Percentiles rank a stretch among this genome's conserved stretches.
These are phyloP conservation scores for Antitype chi DNA, from an alignment of 2,888 invertebrate genomes.

Conservation along the genomic window DNA sequence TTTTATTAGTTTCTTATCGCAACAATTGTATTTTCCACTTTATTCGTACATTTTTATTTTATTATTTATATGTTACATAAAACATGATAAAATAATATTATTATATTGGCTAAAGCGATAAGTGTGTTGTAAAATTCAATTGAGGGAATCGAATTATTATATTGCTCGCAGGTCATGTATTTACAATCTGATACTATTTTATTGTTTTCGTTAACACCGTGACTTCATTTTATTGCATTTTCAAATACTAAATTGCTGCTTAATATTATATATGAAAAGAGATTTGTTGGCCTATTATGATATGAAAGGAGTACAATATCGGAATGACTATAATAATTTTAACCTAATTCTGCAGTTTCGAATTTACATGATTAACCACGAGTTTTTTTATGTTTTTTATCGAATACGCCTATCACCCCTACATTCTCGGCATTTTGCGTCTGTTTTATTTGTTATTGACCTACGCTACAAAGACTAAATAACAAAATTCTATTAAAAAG, in stretches of 20 bases:
- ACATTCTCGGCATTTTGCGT: background rate
- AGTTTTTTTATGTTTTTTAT: background rate
- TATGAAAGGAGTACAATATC: background rate
- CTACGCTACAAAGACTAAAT: background rate
- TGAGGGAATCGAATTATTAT: conserved; percentile 47
- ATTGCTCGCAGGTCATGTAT: conserved; percentile 27
- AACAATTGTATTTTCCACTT: conserved; percentile 22
- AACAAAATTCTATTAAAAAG: too few relatives aligned
- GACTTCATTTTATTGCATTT: conserved; percentile 28
- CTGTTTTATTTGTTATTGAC: background rate
- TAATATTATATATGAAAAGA: background rate
- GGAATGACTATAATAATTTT: background rate
- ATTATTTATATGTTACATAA: conserved; percentile 34
- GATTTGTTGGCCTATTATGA: background rate
- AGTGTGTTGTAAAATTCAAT: conserved; percentile 42
- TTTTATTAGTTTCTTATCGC: conserved; percentile 40
- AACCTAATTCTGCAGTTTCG: background rate
- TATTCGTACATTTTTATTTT: conserved; percentile 14
- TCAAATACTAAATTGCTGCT: background rate
- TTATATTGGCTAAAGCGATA: conserved; percentile 40
- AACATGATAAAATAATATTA: conserved; percentile 28
- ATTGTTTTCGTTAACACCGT: conserved; percentile 34
- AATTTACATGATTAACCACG: background rate
- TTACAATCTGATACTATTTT: conserved; percentile 48
- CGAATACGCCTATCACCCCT: too few relatives aligned